Conservation (phyloP, 2,888 invertebrate genomes). For the Galerucella calmariensis region DNA sequence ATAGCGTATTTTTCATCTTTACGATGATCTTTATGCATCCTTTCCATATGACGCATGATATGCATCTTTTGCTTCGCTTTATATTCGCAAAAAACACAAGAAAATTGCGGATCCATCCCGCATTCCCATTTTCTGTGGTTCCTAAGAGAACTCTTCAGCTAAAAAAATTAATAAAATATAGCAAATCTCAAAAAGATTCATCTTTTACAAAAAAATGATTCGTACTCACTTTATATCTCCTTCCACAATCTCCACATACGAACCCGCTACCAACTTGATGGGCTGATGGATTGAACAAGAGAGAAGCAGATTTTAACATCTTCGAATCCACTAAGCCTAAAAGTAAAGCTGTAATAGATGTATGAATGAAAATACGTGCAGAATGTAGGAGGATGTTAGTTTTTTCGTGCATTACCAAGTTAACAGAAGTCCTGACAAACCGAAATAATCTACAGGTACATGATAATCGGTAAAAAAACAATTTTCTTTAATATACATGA, state of each 20-base stretch:
- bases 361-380: not conserved
- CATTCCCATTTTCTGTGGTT: conserved; percentile 52
- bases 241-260: conserved; percentile 83
- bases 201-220: conserved; percentile 76
- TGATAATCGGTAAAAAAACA: not conserved
- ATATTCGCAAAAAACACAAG: conserved; percentile 48
- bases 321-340: conserved; percentile 13
- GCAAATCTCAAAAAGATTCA: conserved; percentile 65
- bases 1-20: too few species aligned
- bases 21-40: conserved; percentile 59
- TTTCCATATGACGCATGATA: conserved; percentile 46
- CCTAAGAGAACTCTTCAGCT: conserved; percentile 47
- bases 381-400: not conserved
- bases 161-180: conserved; percentile 67
- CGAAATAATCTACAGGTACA: too few species aligned
- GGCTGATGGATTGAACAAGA: conserved; percentile 24
- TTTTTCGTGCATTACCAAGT: not conserved
- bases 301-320: conserved; percentile 38
- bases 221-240: conserved; percentile 72
- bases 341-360: conserved; percentile 11
- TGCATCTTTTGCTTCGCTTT: conserved; percentile 50
- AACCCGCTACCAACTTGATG: conserved; percentile 64
- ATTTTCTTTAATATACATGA: not conserved
- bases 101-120: conserved; percentile 49
- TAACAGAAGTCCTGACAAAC: not conserved